Conservation (phyloP, 30 jellyfish, hydroid and myxozoan genomes). For the Aurelia sp. region DNA sequence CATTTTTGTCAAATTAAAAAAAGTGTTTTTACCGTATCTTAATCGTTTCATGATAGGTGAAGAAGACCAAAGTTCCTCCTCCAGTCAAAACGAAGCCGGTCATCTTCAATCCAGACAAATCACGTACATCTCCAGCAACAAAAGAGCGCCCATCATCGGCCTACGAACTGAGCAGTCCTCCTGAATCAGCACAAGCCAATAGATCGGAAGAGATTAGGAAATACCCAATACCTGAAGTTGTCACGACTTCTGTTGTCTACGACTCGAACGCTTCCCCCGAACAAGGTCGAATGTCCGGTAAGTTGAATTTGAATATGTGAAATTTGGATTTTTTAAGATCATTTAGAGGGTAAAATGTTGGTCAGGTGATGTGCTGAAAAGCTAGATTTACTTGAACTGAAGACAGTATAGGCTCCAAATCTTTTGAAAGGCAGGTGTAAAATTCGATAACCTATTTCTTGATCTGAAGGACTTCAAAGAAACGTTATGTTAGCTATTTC, state of each 20-base stretch:
- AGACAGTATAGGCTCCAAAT: too few species aligned
- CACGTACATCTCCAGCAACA: conserved; percentile 29
- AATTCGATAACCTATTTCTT: too few species aligned
- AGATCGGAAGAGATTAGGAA: conserved; percentile 12
- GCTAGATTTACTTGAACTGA: too few species aligned
- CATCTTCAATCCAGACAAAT: conserved; percentile 39
- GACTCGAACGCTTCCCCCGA: conserved; percentile 22
- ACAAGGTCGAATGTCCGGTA: conserved; percentile 20
- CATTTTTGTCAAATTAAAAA: too few species aligned
- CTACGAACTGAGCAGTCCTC: neutral
- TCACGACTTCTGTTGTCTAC: conserved; percentile 38
- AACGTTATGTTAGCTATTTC: too few species aligned
- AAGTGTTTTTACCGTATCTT: too few species aligned
- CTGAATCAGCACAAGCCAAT: neutral
- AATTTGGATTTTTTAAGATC: too few species aligned
- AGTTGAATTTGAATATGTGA: neutral
- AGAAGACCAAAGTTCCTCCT: conserved; percentile 69
- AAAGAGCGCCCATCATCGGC: conserved; percentile 29
- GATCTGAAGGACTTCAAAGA: too few species aligned
- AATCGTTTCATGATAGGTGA: conserved; percentile 12
- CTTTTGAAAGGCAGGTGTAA: too few species aligned
- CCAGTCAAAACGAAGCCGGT: conserved; percentile 73
- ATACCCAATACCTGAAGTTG: conserved; percentile 58
- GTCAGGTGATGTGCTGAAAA: too few species aligned
- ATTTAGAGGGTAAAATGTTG: too few species aligned